Conservation (phyloP, 2,797 vertebrate genomes). For the Coregonus suidteri region DNA sequence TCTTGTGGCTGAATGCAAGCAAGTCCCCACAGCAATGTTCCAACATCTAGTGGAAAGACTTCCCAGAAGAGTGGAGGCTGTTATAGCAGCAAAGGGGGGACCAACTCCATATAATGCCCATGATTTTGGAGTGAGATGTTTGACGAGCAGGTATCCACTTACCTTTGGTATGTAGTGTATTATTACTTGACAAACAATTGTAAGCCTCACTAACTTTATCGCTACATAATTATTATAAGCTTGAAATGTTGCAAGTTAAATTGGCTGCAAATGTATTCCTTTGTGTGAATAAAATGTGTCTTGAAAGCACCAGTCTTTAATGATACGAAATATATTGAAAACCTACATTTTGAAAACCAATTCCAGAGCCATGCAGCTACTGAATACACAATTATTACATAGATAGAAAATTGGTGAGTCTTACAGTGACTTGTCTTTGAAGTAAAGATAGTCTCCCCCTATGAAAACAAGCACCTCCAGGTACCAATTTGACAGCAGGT, state of each 20-base stretch:
- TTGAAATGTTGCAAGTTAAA: constrained; percentile 11
- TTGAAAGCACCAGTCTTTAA: neutral
- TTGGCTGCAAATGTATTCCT: constrained; percentile 8
- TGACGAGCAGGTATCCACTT: too few relatives aligned
- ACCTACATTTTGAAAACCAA: neutral
- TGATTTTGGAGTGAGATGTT: too few relatives aligned
- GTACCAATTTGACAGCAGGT: neutral
- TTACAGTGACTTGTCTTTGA: constrained; percentile 4
- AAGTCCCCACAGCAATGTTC: too few relatives aligned
- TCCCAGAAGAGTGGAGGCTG: too few relatives aligned
- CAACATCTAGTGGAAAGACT: too few relatives aligned
- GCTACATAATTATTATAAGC: neutral
- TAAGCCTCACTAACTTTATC: constrained; percentile 10
- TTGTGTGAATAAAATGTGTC: constrained; percentile 11
- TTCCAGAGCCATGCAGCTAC: neutral
- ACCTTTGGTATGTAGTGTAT: too few relatives aligned
- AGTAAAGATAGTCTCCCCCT: neutral
- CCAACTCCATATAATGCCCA: too few relatives aligned
- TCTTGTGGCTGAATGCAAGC: too few relatives aligned
- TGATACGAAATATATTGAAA: constrained; percentile 2
- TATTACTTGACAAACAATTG: constrained; percentile 5
- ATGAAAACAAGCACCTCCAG: neutral
- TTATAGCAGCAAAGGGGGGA: too few relatives aligned
- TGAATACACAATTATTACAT: neutral
- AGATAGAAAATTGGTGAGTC: constrained; percentile 9